Conservation (phyloP, 2,797 vertebrate species). For the Lacerta agilis region DNA sequence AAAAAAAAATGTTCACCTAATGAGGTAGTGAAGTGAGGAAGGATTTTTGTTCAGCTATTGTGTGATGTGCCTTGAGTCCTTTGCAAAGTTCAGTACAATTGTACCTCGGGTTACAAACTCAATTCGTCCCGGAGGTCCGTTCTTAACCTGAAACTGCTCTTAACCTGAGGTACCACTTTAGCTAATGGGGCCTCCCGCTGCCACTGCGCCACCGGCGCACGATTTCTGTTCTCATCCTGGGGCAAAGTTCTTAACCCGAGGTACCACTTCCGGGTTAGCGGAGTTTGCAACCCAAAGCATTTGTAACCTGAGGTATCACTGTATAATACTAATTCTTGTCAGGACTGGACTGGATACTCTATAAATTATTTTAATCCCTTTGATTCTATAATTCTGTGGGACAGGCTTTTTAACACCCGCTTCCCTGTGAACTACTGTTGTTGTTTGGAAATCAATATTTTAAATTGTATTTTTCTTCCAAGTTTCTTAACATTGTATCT, state of each 20-base stretch:
- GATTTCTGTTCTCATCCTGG: no score
- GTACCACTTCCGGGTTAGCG: no score
- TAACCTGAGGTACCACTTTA: no score
- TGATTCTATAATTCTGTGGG: not conserved
- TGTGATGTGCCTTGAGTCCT: not conserved
- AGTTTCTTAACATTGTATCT: not conserved
- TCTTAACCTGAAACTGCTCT: no score
- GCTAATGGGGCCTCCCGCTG: no score
- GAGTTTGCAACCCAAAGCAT: no score
- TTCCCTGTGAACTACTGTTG: not conserved
- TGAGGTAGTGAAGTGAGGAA: not conserved
- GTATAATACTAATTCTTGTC: not conserved
- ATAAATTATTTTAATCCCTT: not conserved
- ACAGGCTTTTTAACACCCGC: not conserved
- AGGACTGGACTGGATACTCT: not conserved
- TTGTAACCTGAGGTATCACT: no score
- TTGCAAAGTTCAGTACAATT: not conserved
- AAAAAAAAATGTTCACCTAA: not conserved
- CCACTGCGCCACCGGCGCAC: rapidly evolving
- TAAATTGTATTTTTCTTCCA: not conserved
- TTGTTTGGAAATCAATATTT: not conserved
- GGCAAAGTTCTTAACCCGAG: no score
- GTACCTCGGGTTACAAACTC: no score
- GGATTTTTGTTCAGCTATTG: not conserved
- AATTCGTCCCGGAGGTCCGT: no score